These are phyloP conservation scores for Anabas testudineus DNA, from an alignment of 2,797 vertebrate genomes.

Conservation along the genomic window DNA sequence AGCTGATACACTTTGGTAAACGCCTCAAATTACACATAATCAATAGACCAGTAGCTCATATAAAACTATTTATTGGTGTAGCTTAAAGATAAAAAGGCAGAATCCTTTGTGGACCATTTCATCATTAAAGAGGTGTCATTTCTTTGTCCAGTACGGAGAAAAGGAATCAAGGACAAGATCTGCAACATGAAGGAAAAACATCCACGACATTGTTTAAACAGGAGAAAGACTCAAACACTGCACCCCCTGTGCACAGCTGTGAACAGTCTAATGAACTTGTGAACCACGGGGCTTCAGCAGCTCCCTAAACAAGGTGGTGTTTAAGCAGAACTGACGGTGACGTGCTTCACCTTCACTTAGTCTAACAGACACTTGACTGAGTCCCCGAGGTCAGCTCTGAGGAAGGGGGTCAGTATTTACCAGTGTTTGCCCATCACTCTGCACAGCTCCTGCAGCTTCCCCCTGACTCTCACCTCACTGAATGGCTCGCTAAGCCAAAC, in stretches of 20 bases:
- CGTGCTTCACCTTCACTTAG: slow-evolving; percentile 81
- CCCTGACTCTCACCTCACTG: slow-evolving; percentile 46
- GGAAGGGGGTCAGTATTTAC: slow-evolving; percentile 78
- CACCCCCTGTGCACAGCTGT: slow-evolving; percentile 2
- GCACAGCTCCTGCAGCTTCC: slow-evolving; percentile 55
- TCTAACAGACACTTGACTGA: slow-evolving; percentile 76
- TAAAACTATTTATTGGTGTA: background rate
- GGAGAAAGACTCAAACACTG: background rate
- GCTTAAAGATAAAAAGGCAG: no score
- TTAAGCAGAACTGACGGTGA: slow-evolving; percentile 76
- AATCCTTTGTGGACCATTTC: no score
- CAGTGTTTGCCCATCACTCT: slow-evolving; percentile 76
- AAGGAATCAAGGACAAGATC: background rate
- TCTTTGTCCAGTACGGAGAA: background rate
- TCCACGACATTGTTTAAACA: background rate
- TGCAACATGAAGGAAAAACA: background rate
- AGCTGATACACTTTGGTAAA: background rate
- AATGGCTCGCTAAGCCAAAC: slow-evolving; percentile 65
- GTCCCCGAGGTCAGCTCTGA: slow-evolving; percentile 67
- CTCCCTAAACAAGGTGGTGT: slow-evolving; percentile 64
- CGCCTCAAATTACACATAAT: background rate
- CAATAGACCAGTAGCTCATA: background rate
- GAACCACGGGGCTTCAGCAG: slow-evolving; percentile 48
- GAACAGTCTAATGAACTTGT: slow-evolving; percentile 66
- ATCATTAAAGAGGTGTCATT: no score